Evolutionary conservation across 2,888 invertebrate species (phyloP), one percentile per base, ranked within the genome.

Genomic region (Eupithecia abbreviata): DNA sequence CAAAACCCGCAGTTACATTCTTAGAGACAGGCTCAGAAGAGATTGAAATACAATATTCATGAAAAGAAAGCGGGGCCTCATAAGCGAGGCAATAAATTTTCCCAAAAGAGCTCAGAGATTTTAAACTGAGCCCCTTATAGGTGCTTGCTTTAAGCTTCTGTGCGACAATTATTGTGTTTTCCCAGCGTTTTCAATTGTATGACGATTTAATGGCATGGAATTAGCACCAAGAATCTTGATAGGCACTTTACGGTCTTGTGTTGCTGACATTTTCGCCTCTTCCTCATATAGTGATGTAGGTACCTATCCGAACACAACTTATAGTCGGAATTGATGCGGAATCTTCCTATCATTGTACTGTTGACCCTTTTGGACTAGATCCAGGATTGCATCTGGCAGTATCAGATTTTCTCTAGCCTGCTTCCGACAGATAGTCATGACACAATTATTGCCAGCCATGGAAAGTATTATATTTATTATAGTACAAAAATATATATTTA

Each of bases 41-140:
- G 82, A 82, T 80, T 82, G 80, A 80, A 80, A 82, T 82, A 82
- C 78, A 82, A 82, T 80, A 82, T 82, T 82, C 82, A 82, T 82
- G 82, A 79, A 80, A 79, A 81, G 82, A 82, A 80, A 82, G 82
- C 80, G 77, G 76, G 74, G 77, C 15, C 79, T 81, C 80, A 82
- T 82, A 82, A 82, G 82, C 80, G 76, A 74, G 73, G 81, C 79
- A 82, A 82, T 82, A 82, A 82, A 82, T 82, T 82, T 82, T 55
- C 80, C 79, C 72, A 72, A 82, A 82, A 80, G 80, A 80, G 80
- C 81, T 80, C 80, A 30, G 77, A 80, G 82, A 81, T 82, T 82
- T 82, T 82, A 82, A 82, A 79, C 79, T 71, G 77, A 79, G 70
- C 77, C 77, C 78, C 76, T 78, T 80, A 76, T 76, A 69, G 69